Base-by-base conservation (phyloP, 2,113 vertebrate genomes). In the Nycticorax nycticorax region DNA sequence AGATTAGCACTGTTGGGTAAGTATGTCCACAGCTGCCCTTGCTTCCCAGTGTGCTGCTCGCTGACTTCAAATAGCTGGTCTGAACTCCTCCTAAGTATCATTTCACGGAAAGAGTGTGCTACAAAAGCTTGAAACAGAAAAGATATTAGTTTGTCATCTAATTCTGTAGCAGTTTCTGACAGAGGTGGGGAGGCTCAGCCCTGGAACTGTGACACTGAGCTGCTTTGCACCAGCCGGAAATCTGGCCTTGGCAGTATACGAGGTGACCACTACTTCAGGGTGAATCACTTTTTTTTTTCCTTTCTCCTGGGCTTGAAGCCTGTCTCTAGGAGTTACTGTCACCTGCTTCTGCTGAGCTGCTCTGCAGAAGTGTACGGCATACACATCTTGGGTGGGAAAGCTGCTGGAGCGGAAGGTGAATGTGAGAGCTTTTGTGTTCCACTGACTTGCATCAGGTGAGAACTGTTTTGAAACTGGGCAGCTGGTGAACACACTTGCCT, bases 201-300 rank as follows among this genome's bases (percentile, higher is more conserved):
- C 26, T 35, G 15, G 3, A 37, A 2, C 30, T 17, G 7, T 48
- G 45, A 24, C 17, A 7, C 30, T 39, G 74, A 84, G 47, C 52
- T 82, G 52, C 53, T 15, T 67, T 2, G 1, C n/a, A 10, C 18
- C 14, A 20, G 41, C 15, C 4, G 24, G 18, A 64, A 9, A 9
- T 15, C 14, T 28, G 67, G 53, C 43, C 39, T 32, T 43, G 43
- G 6, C 3, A 1, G 10, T 19, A 2, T 20, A 24, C 1, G 5
- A 24, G 30, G 57, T 75, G 63, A 33, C 5, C 7, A 4, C 37
- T 81, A 0, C n/a, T 78, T 59, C 47, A 24, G 37, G 5, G 35
- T 20, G 3, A 23, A 27, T 33, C 12, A 6, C 13, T 23, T 50
- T 30, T 37, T 66, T 66, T 75, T 47, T 19, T 5, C 6, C 27